A percentile compares a stretch with the other conserved stretches of the same genome.
Evolutionary conservation across 2,113 vertebrate genomes (phyloP).

Genomic region (Heterotis niloticus): DNA sequence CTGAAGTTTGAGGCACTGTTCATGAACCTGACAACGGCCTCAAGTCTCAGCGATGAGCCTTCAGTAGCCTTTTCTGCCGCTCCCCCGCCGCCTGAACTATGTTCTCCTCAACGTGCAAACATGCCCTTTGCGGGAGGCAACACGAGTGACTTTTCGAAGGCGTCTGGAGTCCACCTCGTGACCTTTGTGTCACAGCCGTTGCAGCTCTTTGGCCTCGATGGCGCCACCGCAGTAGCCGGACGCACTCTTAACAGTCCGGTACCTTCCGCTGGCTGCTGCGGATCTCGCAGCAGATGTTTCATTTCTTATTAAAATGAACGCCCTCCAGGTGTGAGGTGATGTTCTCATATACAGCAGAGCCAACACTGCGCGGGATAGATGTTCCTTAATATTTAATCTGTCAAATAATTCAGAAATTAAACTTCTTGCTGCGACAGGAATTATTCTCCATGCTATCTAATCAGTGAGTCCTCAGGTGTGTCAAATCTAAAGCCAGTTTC

Average conservation of each 20-base stretch:
- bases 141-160: too few species aligned
- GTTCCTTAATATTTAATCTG: slow-evolving; percentile 25
- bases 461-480: neutral
- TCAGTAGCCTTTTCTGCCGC: neutral
- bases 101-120: neutral
- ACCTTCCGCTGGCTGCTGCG: neutral
- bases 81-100: slow-evolving; percentile 5
- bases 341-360: neutral
- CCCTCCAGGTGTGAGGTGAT: neutral
- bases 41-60: neutral
- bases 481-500: neutral
- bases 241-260: neutral
- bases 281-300: neutral
- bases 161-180: neutral
- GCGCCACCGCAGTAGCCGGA: too few species aligned
- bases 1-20: too few species aligned
- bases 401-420: slow-evolving; percentile 16
- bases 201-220: too few species aligned
- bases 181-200: neutral
- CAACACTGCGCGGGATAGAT: neutral
- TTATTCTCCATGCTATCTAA: neutral
- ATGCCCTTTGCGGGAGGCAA: neutral
- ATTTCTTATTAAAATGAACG: neutral
- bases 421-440: neutral
- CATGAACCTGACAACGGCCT: neutral